These are phyloP conservation scores for Actias luna DNA, from an alignment of 2,888 invertebrate genomes.

Conservation along the genomic window DNA sequence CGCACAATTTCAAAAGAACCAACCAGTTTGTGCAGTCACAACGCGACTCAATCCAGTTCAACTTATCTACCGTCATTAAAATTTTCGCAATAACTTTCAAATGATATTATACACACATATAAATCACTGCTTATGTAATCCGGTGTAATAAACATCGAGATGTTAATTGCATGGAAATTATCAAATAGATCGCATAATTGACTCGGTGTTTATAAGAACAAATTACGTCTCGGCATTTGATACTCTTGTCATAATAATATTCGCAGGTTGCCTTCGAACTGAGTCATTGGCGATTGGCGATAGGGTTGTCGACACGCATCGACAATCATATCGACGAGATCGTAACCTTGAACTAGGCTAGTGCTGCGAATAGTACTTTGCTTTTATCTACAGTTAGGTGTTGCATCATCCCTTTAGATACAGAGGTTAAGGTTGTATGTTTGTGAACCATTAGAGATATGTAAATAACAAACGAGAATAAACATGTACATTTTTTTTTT, in stretches of 20 bases:
- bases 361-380: neutral
- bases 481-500: too few relatives aligned
- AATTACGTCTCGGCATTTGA: constrained; percentile 2
- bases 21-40: too few relatives aligned
- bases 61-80: neutral
- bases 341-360: neutral
- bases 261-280: constrained; percentile 25
- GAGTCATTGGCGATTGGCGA: constrained; percentile 34
- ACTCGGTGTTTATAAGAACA: neutral
- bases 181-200: constrained; percentile 9
- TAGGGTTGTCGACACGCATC: constrained; percentile 8
- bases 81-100: too few relatives aligned
- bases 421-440: too few relatives aligned
- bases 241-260: constrained; percentile 20
- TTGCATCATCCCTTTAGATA: too few relatives aligned
- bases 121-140: neutral
- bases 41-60: too few relatives aligned
- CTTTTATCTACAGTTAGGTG: too few relatives aligned
- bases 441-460: too few relatives aligned
- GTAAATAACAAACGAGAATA: too few relatives aligned
- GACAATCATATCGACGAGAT: neutral
- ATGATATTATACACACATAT: too few relatives aligned
- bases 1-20: constrained; percentile 1
- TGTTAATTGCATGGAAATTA: constrained; percentile 10
- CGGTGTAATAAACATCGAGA: neutral